Conservation (phyloP, 2,797 vertebrate genomes). For the Tenualosa ilisha region DNA sequence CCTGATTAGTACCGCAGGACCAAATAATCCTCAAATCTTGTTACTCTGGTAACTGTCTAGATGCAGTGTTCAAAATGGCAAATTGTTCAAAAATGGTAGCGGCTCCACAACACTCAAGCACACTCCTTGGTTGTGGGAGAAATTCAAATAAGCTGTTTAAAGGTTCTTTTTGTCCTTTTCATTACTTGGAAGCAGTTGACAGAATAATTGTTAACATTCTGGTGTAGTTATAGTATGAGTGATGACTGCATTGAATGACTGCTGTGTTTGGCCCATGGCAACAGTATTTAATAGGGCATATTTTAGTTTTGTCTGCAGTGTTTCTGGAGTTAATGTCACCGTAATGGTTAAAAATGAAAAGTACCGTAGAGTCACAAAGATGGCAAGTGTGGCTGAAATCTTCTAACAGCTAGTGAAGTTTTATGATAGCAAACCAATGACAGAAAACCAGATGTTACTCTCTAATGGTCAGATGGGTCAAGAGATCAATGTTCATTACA, state of each 20-base stretch:
- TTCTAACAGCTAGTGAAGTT: neutral
- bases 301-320: neutral
- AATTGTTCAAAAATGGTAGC: neutral
- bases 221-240: neutral
- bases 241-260: neutral
- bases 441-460: neutral
- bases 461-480: neutral
- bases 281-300: neutral
- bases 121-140: neutral
- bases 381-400: neutral
- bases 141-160: neutral
- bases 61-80: neutral
- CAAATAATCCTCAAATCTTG: too few species aligned
- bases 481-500: neutral
- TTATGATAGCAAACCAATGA: neutral
- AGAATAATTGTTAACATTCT: neutral
- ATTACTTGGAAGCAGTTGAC: neutral
- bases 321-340: neutral
- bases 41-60: too few species aligned
- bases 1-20: too few species aligned
- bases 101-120: neutral
- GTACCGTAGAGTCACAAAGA: neutral
- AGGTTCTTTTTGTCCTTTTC: neutral
- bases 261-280: neutral
- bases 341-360: neutral